Conservation (phyloP, 92 coral and sea anemone species). For the Hydrozoanthus gracilis region DNA sequence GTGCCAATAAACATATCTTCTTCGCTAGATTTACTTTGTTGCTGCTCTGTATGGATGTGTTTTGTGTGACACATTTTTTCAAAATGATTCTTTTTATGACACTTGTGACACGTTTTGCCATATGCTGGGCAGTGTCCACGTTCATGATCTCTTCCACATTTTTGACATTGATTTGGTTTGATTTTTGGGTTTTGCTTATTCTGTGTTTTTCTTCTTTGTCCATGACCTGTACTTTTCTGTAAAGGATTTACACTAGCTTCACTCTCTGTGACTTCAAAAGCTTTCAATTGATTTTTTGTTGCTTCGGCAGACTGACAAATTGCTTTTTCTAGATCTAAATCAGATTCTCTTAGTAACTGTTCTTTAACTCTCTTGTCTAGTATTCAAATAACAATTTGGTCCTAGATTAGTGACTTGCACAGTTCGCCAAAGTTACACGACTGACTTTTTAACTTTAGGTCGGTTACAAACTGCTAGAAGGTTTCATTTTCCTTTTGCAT, state of each 20-base stretch:
- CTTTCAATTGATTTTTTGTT: too few relatives aligned
- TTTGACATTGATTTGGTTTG: background rate
- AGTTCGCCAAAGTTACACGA: slow-evolving; percentile 28
- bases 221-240: too few relatives aligned
- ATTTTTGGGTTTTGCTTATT: too few relatives aligned
- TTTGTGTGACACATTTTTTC: background rate
- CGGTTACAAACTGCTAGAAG: slow-evolving; percentile 27
- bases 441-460: slow-evolving; percentile 31
- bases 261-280: too few relatives aligned
- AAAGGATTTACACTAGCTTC: too few relatives aligned
- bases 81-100: background rate
- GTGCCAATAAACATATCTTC: background rate
- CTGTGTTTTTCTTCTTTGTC: too few relatives aligned
- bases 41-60: background rate
- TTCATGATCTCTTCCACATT: background rate
- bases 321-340: slow-evolving; percentile 30
- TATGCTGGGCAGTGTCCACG: background rate
- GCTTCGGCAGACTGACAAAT: slow-evolving; percentile 36
- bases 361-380: background rate
- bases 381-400: slow-evolving; percentile 32
- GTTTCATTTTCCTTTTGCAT: slow-evolving; percentile 33
- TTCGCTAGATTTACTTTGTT: background rate
- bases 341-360: slow-evolving; percentile 25
- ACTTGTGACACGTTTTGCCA: background rate
- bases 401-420: background rate